A percentile compares a stretch with the other conserved stretches of the same genome.
These are phyloP conservation scores for Oscheius myriophilus DNA, from an alignment of 2,888 invertebrate species.

Conservation along the genomic window DNA sequence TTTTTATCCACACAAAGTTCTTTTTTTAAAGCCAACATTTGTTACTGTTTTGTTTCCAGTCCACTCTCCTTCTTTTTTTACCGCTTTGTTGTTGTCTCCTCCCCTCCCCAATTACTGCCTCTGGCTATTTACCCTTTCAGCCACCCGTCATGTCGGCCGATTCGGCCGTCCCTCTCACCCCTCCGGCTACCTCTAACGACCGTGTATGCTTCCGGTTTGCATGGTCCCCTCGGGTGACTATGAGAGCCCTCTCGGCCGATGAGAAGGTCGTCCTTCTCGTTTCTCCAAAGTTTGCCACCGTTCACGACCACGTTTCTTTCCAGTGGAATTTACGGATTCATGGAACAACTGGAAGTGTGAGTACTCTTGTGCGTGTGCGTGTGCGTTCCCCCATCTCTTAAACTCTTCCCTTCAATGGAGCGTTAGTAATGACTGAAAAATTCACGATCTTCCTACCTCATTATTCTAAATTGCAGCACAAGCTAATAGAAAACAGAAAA, in stretches of 20 bases:
- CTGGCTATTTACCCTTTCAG: no score
- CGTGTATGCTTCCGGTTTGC: conserved; percentile 12
- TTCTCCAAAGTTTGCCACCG: conserved; percentile 68
- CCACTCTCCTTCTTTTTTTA: no score
- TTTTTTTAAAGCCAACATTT: no score
- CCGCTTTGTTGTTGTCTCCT: no score
- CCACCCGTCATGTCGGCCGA: conserved; percentile 11
- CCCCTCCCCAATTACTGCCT: no score
- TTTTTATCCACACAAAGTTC: no score
- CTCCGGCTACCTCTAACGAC: conserved; percentile 9
- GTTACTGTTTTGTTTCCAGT: no score
- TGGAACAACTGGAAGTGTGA: conserved; percentile 58
- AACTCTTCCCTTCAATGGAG: no score
- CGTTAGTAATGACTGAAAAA: background rate
- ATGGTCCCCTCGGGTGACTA: conserved; percentile 35
- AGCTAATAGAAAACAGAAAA: no score
- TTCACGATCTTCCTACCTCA: background rate
- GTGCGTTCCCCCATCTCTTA: no score
- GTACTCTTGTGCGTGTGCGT: background rate
- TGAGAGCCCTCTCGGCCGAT: conserved; percentile 44
- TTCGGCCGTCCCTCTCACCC: background rate
- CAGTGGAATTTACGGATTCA: conserved; percentile 68
- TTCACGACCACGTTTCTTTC: conserved; percentile 67
- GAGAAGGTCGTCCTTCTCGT: conserved; percentile 60
- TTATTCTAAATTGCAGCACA: no score